Conservation (phyloP, 2,113 vertebrate species). For the Gopherus flavomarginatus region DNA sequence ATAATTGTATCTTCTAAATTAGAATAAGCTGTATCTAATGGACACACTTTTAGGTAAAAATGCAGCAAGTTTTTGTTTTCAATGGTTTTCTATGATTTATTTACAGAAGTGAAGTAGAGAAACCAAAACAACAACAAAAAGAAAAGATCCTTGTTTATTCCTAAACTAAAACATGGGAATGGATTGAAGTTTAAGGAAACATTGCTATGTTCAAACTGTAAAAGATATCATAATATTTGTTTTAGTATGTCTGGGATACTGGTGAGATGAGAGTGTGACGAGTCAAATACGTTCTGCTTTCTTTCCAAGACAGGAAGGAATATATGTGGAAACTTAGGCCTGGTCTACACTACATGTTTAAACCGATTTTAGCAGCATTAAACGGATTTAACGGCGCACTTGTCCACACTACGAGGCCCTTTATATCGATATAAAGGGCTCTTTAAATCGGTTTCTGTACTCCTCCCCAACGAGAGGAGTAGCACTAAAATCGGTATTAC, state of each 20-base stretch:
- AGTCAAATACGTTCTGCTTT: not conserved
- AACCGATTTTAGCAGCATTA: too few relatives aligned
- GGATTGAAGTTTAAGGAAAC: not conserved
- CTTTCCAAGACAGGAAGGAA: not conserved
- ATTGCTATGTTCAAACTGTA: not conserved
- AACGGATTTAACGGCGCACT: too few relatives aligned
- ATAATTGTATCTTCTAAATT: slow-evolving; percentile 7
- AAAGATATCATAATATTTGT: not conserved
- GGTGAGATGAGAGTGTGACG: not conserved
- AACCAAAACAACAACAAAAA: not conserved
- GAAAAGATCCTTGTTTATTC: not conserved
- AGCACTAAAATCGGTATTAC: too few relatives aligned
- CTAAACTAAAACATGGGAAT: not conserved
- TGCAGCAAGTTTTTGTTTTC: not conserved
- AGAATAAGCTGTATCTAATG: not conserved
- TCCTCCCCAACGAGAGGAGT: too few relatives aligned
- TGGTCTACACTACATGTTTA: too few relatives aligned
- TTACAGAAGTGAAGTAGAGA: not conserved
- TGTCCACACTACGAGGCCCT: too few relatives aligned
- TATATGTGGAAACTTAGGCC: not conserved
- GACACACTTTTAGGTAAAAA: not conserved
- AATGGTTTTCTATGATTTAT: not conserved
- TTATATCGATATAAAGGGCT: too few relatives aligned
- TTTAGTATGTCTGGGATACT: not conserved
- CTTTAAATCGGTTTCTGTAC: too few relatives aligned